Evolutionary conservation across 35 echinoderm and acorn worm species (phyloP).

Genomic region (Eucidaris tribuloides): DNA sequence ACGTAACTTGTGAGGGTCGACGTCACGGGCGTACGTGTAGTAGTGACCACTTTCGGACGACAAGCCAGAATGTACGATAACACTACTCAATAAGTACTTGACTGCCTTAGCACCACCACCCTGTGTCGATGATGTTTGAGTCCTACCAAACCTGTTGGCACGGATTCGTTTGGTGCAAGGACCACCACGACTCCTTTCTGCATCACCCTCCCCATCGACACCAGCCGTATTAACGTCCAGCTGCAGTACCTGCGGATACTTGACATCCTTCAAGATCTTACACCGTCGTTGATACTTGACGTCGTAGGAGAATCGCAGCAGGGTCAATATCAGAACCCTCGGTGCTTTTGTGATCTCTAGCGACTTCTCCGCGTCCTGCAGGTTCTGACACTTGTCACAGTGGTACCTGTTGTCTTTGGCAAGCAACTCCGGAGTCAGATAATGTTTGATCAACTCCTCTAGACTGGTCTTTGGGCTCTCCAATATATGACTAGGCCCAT

Average conservation of each 20-base stretch:
- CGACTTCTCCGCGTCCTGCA: slow-evolving; percentile 84
- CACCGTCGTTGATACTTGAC: slow-evolving; percentile 70
- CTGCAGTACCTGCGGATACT: slow-evolving; percentile 65
- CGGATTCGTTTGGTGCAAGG: slow-evolving; percentile 56
- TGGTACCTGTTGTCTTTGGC: slow-evolving; percentile 92
- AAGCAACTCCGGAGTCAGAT: slow-evolving; percentile 78
- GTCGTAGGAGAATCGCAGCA: slow-evolving; percentile 96
- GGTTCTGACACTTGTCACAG: slow-evolving; percentile 84
- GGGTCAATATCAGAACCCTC: slow-evolving; percentile 76
- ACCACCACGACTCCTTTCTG: slow-evolving; percentile 23
- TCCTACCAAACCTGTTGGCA: slow-evolving; percentile 31
- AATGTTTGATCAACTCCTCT: slow-evolving; percentile 82
- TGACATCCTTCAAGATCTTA: slow-evolving; percentile 87
- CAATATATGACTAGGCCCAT: background rate
- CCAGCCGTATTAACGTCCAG: slow-evolving; percentile 57
- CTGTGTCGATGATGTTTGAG: background rate
- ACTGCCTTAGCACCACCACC: background rate
- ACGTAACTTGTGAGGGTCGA: too few relatives aligned
- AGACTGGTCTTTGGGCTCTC: slow-evolving; percentile 23
- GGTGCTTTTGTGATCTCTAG: slow-evolving; percentile 79
- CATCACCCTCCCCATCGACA: slow-evolving; percentile 15
- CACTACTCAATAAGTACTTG: slow-evolving; percentile 61
- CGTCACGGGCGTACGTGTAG: slow-evolving; percentile 80
- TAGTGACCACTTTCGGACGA: slow-evolving; percentile 99
- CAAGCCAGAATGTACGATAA: slow-evolving; percentile 85